phyloP scores from a whole-genome alignment of 1,140 invertebrate species.

The Battus philenor region DNA sequence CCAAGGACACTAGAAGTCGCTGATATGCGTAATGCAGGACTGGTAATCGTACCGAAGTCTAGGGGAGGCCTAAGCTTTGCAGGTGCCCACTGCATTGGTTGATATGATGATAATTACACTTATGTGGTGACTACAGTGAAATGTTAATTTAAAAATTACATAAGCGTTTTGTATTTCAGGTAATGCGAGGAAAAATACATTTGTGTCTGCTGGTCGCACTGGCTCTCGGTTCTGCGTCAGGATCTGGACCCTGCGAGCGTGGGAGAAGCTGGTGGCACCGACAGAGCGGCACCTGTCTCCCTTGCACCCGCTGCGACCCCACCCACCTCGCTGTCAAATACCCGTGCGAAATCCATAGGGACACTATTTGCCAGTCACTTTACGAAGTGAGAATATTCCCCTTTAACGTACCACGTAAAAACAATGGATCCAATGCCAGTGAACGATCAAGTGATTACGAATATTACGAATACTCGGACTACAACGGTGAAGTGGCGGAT shows the following conservation, averaged over 20 bases:
- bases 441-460: conserved; percentile 55
- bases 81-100: no score
- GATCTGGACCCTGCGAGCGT: conserved; percentile 64
- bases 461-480: conserved; percentile 55
- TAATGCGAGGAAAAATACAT: conserved; percentile 60
- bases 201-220: conserved; percentile 57
- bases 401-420: conserved; percentile 52
- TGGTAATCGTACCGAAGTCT: no score
- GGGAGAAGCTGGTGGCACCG: conserved; percentile 77
- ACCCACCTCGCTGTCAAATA: conserved; percentile 75
- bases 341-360: conserved; percentile 79
- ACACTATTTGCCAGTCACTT: conserved; percentile 80
- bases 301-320: conserved; percentile 79
- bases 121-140: not conserved
- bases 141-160: not conserved
- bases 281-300: conserved; percentile 75
- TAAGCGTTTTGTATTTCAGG: conserved; percentile 46
- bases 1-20: no score
- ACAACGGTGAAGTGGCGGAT: conserved; percentile 55
- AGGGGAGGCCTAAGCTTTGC: no score
- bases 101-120: no score
- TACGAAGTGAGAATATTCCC: conserved; percentile 77
- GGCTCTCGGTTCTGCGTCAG: conserved; percentile 49
- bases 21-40: no score
- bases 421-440: conserved; percentile 34